Conservation (phyloP, 2,113 vertebrate genomes). For the Theristicus caerulescens region DNA sequence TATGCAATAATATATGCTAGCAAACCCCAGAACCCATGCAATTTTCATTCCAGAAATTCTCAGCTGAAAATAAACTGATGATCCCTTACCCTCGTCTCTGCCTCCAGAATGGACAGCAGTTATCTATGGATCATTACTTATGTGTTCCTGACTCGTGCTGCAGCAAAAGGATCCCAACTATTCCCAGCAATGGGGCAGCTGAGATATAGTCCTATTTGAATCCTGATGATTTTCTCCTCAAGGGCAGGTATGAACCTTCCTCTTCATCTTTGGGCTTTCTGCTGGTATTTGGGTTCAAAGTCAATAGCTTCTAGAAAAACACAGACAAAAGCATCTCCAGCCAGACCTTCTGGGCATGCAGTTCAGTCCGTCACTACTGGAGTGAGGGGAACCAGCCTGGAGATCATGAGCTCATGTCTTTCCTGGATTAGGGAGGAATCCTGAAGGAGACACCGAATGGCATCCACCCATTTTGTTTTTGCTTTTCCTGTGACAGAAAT, state of each 20-base stretch:
- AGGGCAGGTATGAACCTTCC: not conserved
- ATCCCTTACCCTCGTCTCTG: not conserved
- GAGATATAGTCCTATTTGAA: not conserved
- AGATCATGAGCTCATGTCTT: not conserved
- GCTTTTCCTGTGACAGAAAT: not conserved
- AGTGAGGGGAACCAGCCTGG: not conserved
- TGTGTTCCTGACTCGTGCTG: not conserved
- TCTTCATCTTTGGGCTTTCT: not conserved
- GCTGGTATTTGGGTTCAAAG: not conserved
- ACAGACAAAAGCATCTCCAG: not conserved
- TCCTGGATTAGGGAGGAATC: not conserved
- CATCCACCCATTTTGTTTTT: not conserved
- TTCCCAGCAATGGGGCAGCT: not conserved
- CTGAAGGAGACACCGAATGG: not conserved
- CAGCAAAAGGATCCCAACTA: not conserved
- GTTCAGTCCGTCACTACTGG: not conserved
- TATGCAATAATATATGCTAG: not conserved
- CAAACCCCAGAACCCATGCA: not conserved
- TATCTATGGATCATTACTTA: not conserved
- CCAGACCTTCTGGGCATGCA: not conserved
- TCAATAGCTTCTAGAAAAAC: not conserved
- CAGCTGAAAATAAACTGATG: not conserved
- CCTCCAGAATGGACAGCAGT: not conserved
- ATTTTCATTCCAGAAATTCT: not conserved
- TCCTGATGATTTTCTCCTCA: not conserved